phyloP scores from a whole-genome alignment of 2,797 vertebrate species.

The Spinus pinus region DNA sequence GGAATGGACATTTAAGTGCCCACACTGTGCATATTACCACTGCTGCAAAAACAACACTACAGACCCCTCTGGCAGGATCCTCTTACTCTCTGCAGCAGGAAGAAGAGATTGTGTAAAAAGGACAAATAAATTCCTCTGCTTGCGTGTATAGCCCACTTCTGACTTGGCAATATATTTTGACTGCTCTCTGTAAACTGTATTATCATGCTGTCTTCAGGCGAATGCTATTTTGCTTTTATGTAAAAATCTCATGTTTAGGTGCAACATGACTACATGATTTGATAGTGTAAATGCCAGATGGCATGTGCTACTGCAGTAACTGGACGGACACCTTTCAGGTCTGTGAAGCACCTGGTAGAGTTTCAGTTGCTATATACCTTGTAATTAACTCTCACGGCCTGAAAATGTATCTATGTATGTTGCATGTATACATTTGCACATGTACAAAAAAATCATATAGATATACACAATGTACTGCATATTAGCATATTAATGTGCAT shows the following conservation, averaged over 20 bases:
- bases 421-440: neutral
- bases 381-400: neutral
- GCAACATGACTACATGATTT: neutral
- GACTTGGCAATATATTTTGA: neutral
- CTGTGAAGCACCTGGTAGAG: neutral
- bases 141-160: neutral
- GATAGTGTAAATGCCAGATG: neutral
- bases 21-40: neutral
- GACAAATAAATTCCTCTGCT: neutral
- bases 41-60: neutral
- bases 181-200: neutral
- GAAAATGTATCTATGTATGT: neutral
- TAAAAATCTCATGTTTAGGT: neutral
- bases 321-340: neutral
- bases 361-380: neutral
- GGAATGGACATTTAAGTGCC: slow-evolving; percentile 3
- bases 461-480: neutral
- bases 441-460: neutral
- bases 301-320: neutral
- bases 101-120: slow-evolving; percentile 10
- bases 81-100: neutral
- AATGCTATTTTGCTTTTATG: neutral
- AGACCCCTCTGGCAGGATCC: neutral
- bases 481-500: neutral
- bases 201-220: neutral